Evolutionary conservation across 1,140 invertebrate species (phyloP), one percentile per base, ranked within the genome.

Genomic region (Zaprionus ghesquierei): DNA sequence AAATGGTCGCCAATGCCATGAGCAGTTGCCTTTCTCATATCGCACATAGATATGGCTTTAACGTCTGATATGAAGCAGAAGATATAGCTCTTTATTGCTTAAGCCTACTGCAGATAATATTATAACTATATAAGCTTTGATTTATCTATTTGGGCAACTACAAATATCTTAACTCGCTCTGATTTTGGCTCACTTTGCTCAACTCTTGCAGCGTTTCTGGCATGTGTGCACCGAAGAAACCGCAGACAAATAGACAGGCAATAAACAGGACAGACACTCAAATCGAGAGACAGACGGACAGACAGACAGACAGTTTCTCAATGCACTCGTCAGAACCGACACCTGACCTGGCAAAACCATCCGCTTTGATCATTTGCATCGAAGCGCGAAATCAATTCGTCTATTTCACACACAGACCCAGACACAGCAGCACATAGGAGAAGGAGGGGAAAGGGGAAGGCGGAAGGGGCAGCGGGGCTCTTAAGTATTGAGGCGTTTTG

Each of bases 371-470:
- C 84, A 89, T 89, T 75, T 82, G 76, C 84, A 89, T 69, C 73
- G 61, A 79, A 84, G 84, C 84, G 79, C 79, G 65, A 89, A 89
- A 87, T 84, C 84, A 87, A 89, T 89, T 87, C 79, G 69, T 87
- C 84, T 86, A 87, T 86, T 81, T 74, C 59, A 75, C 72, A 75
- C 66, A 77, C 71, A 63, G 53, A 55, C 31, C 33, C 60, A 18
- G 44, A 77, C 71, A 60, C 63, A 56, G 35, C 62, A 18, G n/a
- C n/a, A n/a, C n/a, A n/a, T n/a, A n/a, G n/a, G n/a, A 56, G 46
- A 38, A 53, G 15, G 18, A 29, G 22, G 46, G 49, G 38, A 20
- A 2, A n/a, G 10, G 20, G 12, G 27, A 10, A 41, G 10, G 41
- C 13, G 12, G 18, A 15, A n/a, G n/a, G 23, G 2, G 22, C 0